A percentile compares a stretch with the other conserved stretches of the same genome.
Evolutionary conservation across 2,797 vertebrate species (phyloP).

Genomic region (Margarornis squamiger): DNA sequence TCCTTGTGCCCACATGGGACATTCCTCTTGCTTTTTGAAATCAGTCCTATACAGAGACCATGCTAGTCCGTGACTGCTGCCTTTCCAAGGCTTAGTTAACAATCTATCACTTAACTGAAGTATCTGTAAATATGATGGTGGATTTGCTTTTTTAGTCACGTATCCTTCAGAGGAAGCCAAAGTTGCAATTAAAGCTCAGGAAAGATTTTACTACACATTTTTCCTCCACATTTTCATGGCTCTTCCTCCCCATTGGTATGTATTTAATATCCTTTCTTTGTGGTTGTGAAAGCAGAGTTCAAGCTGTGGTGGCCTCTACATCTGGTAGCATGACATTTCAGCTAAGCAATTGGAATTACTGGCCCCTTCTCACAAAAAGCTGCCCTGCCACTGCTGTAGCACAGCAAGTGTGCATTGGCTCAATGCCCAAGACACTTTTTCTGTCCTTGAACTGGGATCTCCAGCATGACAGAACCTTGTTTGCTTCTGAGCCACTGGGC

Average conservation of each 20-base stretch:
- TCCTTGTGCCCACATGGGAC: background rate
- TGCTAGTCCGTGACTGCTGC: background rate
- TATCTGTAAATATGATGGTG: background rate
- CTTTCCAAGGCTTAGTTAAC: conserved; percentile 26
- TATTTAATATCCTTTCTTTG: conserved; percentile 65
- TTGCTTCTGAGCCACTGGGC: conserved; percentile 51
- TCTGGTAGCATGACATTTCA: conserved; percentile 48
- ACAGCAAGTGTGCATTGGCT: conserved; percentile 17
- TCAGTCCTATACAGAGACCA: background rate
- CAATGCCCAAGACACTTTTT: conserved; percentile 18
- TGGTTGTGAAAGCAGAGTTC: conserved; percentile 47
- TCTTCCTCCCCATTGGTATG: conserved; percentile 58
- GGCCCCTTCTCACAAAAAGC: conserved; percentile 22
- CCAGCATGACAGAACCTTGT: conserved; percentile 40
- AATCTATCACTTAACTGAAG: background rate
- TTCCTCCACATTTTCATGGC: conserved; percentile 54
- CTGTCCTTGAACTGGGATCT: conserved; percentile 57
- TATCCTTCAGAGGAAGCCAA: conserved; percentile 51
- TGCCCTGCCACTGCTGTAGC: background rate
- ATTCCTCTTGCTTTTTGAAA: background rate
- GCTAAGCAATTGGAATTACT: background rate
- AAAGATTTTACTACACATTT: conserved; percentile 68
- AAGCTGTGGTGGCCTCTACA: conserved; percentile 43
- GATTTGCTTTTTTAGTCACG: conserved; percentile 57
- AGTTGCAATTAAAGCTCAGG: conserved; percentile 60